Evolutionary conservation across 2,888 invertebrate genomes (phyloP).

Genomic region (Anarsia innoxiella): DNA sequence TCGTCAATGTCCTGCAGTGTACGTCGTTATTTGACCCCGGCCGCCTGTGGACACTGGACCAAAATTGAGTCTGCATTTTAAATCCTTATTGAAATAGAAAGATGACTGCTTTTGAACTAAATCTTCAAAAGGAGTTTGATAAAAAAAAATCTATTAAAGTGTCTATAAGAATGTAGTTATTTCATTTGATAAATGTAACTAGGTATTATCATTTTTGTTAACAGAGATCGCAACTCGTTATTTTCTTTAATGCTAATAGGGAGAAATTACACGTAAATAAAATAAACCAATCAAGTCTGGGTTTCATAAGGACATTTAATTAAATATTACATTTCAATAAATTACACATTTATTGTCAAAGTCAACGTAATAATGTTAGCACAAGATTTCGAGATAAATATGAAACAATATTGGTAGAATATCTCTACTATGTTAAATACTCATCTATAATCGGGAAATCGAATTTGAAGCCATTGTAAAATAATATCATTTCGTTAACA

Average conservation of each 20-base stretch:
- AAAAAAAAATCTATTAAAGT: too few species aligned
- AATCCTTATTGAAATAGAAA: neutral
- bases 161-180: too few species aligned
- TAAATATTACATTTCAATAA: conserved; percentile 48
- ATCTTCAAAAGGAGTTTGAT: too few species aligned
- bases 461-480: neutral
- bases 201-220: too few species aligned
- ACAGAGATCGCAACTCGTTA: too few species aligned
- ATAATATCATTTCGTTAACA: neutral
- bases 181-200: too few species aligned
- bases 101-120: too few species aligned
- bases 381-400: conserved; percentile 42
- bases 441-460: neutral
- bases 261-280: conserved; percentile 14
- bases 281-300: too few species aligned
- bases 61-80: too few species aligned
- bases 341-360: conserved; percentile 75
- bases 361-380: conserved; percentile 67
- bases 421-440: conserved; percentile 25
- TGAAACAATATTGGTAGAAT: conserved; percentile 33
- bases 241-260: neutral
- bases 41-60: too few species aligned
- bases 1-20: conserved; percentile 51
- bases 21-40: conserved; percentile 2
- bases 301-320: conserved; percentile 56